Evolutionary conservation across 2,888 invertebrate species (phyloP).

Genomic region (Keiferia lycopersicella): DNA sequence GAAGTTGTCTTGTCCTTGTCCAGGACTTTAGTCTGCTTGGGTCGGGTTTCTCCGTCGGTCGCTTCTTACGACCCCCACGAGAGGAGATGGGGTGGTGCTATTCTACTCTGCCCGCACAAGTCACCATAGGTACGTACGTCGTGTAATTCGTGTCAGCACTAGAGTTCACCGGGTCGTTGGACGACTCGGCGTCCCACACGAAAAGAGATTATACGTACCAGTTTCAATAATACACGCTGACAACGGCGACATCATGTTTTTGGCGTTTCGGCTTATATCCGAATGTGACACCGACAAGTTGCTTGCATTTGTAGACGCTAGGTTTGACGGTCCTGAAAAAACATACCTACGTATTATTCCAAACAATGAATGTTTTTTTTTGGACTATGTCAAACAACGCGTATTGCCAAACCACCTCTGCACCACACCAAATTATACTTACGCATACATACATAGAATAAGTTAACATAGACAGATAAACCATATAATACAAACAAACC

Average conservation of each 20-base stretch:
- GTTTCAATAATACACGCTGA: slow-evolving; percentile 85
- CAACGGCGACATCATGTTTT: slow-evolving; percentile 69
- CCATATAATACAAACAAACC: neutral
- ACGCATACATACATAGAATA: neutral
- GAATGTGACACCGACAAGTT: slow-evolving; percentile 68
- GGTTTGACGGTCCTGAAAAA: slow-evolving; percentile 62
- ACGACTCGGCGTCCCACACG: too few species aligned
- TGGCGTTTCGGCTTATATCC: slow-evolving; percentile 66
- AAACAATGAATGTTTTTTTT: neutral
- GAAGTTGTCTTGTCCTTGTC: too few species aligned
- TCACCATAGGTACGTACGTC: too few species aligned
- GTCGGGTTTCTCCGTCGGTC: neutral
- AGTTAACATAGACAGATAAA: neutral
- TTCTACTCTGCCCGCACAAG: too few species aligned
- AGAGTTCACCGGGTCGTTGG: too few species aligned
- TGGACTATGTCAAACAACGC: neutral
- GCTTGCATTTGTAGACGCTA: slow-evolving; percentile 57
- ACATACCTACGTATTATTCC: too few species aligned
- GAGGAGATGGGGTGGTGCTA: neutral
- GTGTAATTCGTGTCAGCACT: too few species aligned
- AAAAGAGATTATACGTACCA: slow-evolving; percentile 71
- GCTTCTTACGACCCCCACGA: neutral
- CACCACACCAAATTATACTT: neutral
- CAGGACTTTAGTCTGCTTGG: too few species aligned
- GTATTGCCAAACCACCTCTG: neutral